Base-by-base conservation (phyloP, 2,113 vertebrate genomes). In the Gnathonemus longibarbis region DNA sequence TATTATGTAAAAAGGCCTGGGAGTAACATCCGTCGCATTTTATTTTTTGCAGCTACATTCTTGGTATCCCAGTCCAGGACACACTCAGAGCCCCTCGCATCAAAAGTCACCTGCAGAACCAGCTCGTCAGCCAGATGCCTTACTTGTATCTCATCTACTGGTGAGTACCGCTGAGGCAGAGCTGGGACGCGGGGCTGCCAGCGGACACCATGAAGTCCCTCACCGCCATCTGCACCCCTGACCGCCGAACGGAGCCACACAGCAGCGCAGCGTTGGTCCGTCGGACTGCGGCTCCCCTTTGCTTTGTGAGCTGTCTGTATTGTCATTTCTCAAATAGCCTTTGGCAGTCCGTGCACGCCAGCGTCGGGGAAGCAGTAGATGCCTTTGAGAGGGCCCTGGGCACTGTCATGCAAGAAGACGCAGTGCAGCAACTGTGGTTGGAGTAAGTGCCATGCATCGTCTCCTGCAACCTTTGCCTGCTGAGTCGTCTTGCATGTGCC, bases 301-400 rank as follows among this genome's bases (percentile, higher is more conserved):
- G 21, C 45, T 70, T 2, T 77, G 48, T 31, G 42, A 50, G 31
- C 39, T 11, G 46, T 66, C 87, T 19, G 3, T 86, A 46, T 50
- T 53, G 19, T 62, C 53, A 4, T 48, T 46, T 66, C 50, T 45
- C n/a, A 6, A 9, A 92, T 93, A 99, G 98, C 93, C 95, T 97
- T 50, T 99, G 97, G 96, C 97, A 98, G 94, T 97, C 97, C 92
- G 95, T 97, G 87, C 95, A 97, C 0, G 96, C 96, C 5, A 96
- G 93, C 62, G 90, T 93, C 90, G 94, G 94, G 49, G 96, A 97
- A 87, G 94, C 97, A n/a, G 91, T 96, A 56, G 97, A 98, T 90
- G 97, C 98, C 39, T 99, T 97, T 52, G 98, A 99, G 95, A 94
- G 96, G 62, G 98, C 98, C 0, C 95, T 99, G 92, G 98, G 98